phyloP scores from a whole-genome alignment of 2,797 vertebrate species.

The Taenioides sp. region DNA sequence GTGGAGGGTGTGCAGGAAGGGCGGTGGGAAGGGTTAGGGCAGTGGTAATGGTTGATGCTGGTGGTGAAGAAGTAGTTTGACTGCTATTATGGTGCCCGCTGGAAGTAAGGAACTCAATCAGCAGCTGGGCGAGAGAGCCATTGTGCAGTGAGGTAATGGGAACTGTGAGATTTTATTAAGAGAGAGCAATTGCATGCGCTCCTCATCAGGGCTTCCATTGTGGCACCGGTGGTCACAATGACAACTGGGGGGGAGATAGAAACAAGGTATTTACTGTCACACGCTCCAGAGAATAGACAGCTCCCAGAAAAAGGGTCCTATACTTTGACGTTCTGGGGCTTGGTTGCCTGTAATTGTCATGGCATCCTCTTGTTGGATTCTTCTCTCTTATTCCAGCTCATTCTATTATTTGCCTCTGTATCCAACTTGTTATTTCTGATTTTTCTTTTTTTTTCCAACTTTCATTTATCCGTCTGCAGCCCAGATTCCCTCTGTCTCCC shows the following conservation, averaged over 20 bases:
- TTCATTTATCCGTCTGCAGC: slow-evolving; percentile 39
- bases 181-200: slow-evolving; percentile 82
- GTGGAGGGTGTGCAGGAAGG: neutral
- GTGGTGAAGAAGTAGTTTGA: slow-evolving; percentile 38
- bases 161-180: slow-evolving; percentile 86
- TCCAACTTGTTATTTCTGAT: slow-evolving; percentile 29
- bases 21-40: neutral
- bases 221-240: slow-evolving; percentile 73
- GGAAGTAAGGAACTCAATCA: slow-evolving; percentile 81
- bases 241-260: slow-evolving; percentile 64
- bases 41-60: slow-evolving; percentile 32
- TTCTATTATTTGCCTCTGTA: slow-evolving; percentile 43
- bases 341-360: slow-evolving; percentile 66
- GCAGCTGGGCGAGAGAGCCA: slow-evolving; percentile 69
- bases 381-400: slow-evolving; percentile 36
- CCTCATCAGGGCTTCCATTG: slow-evolving; percentile 81
- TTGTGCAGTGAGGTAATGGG: slow-evolving; percentile 79
- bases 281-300: slow-evolving; percentile 61
- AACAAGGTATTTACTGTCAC: slow-evolving; percentile 79
- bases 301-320: slow-evolving; percentile 60
- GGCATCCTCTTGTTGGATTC: slow-evolving; percentile 65
- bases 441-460: slow-evolving; percentile 35
- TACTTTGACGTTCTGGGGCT: slow-evolving; percentile 54
- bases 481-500: slow-evolving; percentile 24
- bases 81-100: slow-evolving; percentile 69